phyloP scores from a whole-genome alignment of 2,888 invertebrate genomes.

The Tetropium fuscum region DNA sequence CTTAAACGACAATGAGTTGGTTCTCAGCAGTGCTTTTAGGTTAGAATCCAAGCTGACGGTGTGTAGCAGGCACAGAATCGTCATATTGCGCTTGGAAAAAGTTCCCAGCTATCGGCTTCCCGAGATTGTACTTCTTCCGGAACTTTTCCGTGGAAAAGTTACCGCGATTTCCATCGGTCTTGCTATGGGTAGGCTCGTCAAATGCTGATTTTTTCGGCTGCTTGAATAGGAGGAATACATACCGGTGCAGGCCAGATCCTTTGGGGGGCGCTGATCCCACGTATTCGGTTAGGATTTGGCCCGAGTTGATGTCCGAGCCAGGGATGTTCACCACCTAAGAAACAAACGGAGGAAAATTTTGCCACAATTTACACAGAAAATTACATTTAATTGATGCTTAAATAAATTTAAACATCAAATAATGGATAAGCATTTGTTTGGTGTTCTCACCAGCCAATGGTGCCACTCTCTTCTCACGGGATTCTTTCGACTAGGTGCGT shows the following conservation, averaged over 20 bases:
- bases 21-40: background rate
- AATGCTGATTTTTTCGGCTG: constrained; percentile 69
- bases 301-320: constrained; percentile 71
- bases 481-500: constrained; percentile 78
- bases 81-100: constrained; percentile 73
- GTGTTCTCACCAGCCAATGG: constrained; percentile 78
- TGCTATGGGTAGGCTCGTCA: constrained; percentile 61
- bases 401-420: no score
- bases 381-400: no score
- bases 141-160: constrained; percentile 71
- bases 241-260: constrained; percentile 79
- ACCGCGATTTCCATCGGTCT: constrained; percentile 69
- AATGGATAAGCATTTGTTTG: no score
- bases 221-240: constrained; percentile 77
- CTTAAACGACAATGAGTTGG: no score
- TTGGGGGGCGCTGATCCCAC: constrained; percentile 78
- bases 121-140: constrained; percentile 70
- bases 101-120: constrained; percentile 73
- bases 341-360: background rate
- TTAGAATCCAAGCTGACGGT: constrained; percentile 33
- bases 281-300: constrained; percentile 77
- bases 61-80: constrained; percentile 67
- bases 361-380: no score
- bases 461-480: constrained; percentile 80
- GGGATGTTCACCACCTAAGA: constrained; percentile 72